Evolutionary conservation across 1,140 invertebrate genomes (phyloP).

Genomic region (Propsilocerus akamusi): DNA sequence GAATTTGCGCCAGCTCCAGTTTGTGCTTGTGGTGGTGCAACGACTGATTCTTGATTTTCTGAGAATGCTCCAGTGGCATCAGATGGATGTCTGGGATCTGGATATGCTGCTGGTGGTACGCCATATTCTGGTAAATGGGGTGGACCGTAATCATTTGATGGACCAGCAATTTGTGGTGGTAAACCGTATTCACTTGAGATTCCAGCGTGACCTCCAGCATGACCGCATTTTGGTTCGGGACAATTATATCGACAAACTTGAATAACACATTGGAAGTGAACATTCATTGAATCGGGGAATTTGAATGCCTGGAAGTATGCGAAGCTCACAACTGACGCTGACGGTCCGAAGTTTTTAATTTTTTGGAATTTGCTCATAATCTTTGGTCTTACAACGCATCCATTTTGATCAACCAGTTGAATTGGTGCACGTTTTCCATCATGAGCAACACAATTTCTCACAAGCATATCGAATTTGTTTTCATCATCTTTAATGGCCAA

Average conservation of each 20-base stretch:
- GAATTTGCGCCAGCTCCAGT: constrained; percentile 27
- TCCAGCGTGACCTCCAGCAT: constrained; percentile 36
- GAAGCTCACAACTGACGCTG: constrained; percentile 82
- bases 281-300: constrained; percentile 93
- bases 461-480: constrained; percentile 89
- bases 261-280: constrained; percentile 92
- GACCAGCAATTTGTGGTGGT: too few species aligned
- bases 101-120: constrained; percentile 54
- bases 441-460: constrained; percentile 83
- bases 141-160: constrained; percentile 47
- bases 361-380: constrained; percentile 92
- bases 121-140: constrained; percentile 46
- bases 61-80: constrained; percentile 61
- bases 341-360: constrained; percentile 87
- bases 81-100: constrained; percentile 64
- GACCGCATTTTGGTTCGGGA: constrained; percentile 71
- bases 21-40: constrained; percentile 59
- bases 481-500: constrained; percentile 88
- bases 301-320: constrained; percentile 95
- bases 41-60: constrained; percentile 59
- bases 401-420: constrained; percentile 78
- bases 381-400: constrained; percentile 80
- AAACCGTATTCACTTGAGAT: constrained; percentile 44
- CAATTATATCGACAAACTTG: constrained; percentile 88
- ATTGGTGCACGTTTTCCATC: constrained; percentile 85